These are phyloP conservation scores for Drymonia ruficornis DNA, from an alignment of 2,888 invertebrate genomes.

Conservation along the genomic window DNA sequence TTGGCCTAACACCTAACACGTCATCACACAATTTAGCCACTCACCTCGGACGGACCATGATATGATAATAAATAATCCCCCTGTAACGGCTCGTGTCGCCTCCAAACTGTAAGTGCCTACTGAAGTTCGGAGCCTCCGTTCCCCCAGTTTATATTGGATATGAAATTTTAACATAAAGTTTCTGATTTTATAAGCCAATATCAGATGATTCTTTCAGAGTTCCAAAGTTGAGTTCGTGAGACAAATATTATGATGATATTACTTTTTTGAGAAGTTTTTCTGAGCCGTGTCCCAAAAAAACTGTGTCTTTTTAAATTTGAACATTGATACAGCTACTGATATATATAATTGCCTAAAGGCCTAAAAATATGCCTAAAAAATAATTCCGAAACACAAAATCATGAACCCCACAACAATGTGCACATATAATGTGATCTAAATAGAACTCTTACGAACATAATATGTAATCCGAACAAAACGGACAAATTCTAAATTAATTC, in stretches of 20 bases:
- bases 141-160: slow-evolving; percentile 66
- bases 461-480: slow-evolving; percentile 42
- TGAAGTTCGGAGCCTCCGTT: slow-evolving; percentile 47
- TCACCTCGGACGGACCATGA: slow-evolving; percentile 40
- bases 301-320: too few species aligned
- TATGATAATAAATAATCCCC: slow-evolving; percentile 53
- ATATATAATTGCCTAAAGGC: too few species aligned
- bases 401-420: neutral
- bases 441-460: slow-evolving; percentile 36
- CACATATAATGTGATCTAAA: neutral
- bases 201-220: slow-evolving; percentile 47
- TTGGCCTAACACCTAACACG: slow-evolving; percentile 42
- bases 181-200: slow-evolving; percentile 56
- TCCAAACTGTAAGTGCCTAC: slow-evolving; percentile 55
- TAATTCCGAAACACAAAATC: neutral
- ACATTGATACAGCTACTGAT: too few species aligned
- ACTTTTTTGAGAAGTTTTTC: slow-evolving; percentile 3
- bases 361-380: too few species aligned
- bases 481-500: slow-evolving; percentile 58
- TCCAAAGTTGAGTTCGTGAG: slow-evolving; percentile 17
- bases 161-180: slow-evolving; percentile 53
- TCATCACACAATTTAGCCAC: slow-evolving; percentile 59
- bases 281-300: too few species aligned
- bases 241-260: slow-evolving; percentile 39
- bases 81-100: slow-evolving; percentile 50